These are phyloP conservation scores for Laothoe populi DNA, from an alignment of 2,888 invertebrate genomes.

Conservation along the genomic window DNA sequence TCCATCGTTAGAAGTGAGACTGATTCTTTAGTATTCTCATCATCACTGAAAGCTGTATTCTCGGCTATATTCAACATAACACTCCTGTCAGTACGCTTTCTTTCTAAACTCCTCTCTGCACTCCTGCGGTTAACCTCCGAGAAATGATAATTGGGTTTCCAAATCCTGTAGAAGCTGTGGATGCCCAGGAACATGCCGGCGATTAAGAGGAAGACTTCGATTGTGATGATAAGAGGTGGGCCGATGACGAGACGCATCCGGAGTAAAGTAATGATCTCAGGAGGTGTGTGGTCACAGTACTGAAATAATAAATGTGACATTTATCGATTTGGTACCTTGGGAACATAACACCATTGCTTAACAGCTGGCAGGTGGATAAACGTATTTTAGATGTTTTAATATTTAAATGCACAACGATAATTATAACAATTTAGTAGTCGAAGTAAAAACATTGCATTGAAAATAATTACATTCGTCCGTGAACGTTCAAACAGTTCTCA, in stretches of 20 bases:
- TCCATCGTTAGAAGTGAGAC: constrained; percentile 65
- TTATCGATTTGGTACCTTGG: background rate
- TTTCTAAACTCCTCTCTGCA: constrained; percentile 46
- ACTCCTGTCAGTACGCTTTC: constrained; percentile 42
- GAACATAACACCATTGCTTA: background rate
- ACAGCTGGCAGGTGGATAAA: background rate
- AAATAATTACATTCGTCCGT: constrained; percentile 10
- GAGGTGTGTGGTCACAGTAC: constrained; percentile 71
- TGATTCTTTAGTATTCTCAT: constrained; percentile 64
- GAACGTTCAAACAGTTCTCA: constrained; percentile 14
- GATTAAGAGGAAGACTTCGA: constrained; percentile 72
- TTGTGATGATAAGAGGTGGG: constrained; percentile 76
- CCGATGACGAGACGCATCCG: constrained; percentile 78
- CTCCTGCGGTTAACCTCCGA: constrained; percentile 41
- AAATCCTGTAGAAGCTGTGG: constrained; percentile 63
- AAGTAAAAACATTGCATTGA: background rate
- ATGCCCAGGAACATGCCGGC: constrained; percentile 74
- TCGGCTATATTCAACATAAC: constrained; percentile 58
- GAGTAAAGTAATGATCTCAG: constrained; percentile 68
- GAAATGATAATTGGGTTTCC: constrained; percentile 64
- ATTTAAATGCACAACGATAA: background rate
- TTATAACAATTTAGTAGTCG: constrained; percentile 5
- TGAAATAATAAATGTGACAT: constrained; percentile 44
- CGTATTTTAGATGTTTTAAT: constrained; percentile 6
- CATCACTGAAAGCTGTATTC: constrained; percentile 57